Conservation (phyloP, 2,797 vertebrate genomes). For the Buceros bicornis region DNA sequence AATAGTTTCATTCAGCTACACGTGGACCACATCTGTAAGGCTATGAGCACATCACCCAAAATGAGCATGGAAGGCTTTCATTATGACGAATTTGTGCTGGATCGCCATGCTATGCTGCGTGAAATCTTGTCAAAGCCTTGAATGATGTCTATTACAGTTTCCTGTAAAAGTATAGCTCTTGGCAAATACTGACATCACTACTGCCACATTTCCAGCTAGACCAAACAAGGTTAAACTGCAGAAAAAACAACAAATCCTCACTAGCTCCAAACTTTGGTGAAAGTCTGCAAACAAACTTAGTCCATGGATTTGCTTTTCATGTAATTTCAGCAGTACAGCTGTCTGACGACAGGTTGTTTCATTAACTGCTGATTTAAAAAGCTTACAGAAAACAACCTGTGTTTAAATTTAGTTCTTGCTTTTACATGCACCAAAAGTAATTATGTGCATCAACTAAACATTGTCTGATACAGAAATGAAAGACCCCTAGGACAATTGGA, state of each 20-base stretch:
- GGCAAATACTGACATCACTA: constrained; percentile 56
- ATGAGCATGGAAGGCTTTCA: constrained; percentile 22
- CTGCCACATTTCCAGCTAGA: constrained; percentile 50
- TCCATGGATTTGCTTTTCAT: constrained; percentile 5
- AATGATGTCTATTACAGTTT: constrained; percentile 51
- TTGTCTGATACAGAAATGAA: constrained; percentile 47
- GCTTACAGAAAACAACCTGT: not conserved
- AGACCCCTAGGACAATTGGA: constrained; percentile 23
- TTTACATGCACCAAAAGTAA: constrained; percentile 37
- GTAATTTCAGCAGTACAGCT: constrained; percentile 23
- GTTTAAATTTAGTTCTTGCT: constrained; percentile 48
- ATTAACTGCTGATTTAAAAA: constrained; percentile 40
- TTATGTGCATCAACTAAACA: constrained; percentile 31
- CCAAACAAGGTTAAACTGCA: constrained; percentile 66
- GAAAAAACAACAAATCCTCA: constrained; percentile 61
- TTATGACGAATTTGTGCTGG: constrained; percentile 49
- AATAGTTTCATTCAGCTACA: constrained; percentile 54
- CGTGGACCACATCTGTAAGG: constrained; percentile 49
- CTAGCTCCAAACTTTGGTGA: constrained; percentile 31
- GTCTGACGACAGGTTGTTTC: constrained; percentile 61
- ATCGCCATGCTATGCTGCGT: constrained; percentile 13
- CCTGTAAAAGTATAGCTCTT: constrained; percentile 56
- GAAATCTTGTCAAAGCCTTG: constrained; percentile 62
- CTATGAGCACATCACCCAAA: constrained; percentile 12
- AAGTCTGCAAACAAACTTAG: constrained; percentile 51